Evolutionary conservation across 1,140 invertebrate genomes (phyloP), one percentile per base, ranked within the genome.

Genomic region (Eumeta japonica): DNA sequence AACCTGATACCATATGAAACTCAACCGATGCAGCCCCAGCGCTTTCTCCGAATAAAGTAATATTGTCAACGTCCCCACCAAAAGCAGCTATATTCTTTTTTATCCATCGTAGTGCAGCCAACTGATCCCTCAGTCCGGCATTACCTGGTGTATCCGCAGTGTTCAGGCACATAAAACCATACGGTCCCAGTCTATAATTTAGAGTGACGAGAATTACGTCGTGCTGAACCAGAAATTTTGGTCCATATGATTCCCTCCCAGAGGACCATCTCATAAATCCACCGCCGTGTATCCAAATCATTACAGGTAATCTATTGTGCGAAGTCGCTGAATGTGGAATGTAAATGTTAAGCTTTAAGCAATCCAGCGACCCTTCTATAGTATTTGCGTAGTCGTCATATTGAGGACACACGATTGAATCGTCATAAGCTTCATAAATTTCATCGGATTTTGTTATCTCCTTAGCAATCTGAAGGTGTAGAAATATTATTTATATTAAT

Each of bases 281-380:
- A 15, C 88, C 87, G 2, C 87, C 87, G 55, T 87, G 83, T 15
- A 90, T 80, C 61, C 75, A 89, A 1, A 89, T 77, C 60, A 89
- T 78, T 0, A 89, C 85, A 0, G 86, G 81, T 1, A 58, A 36
- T 15, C 12, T 39, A 10, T 55, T 51, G 7, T 17, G 20, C 3
- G 42, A 37, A 15, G 13, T 45, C 9, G 52, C 55, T 2, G 36
- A 31, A 17, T 43, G 42, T 3, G 65, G 66, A 1, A 63, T 55
- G 39, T 56, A 64, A 2, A 71, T 48, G 40, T 71, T 67, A 3
- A 71, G 29, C 24, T 47, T 49, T 3, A 71, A 52, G 28, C 63
- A 64, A 32, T 71, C 56, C 9, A 65, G 39, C n/a, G 20, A 24
- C 5, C 20, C 20, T 24, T 7, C 20, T 5, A n/a, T n/a, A 7